Conservation (phyloP, 2,113 vertebrate genomes). For the Boulengeromyrus knoepffleri region DNA sequence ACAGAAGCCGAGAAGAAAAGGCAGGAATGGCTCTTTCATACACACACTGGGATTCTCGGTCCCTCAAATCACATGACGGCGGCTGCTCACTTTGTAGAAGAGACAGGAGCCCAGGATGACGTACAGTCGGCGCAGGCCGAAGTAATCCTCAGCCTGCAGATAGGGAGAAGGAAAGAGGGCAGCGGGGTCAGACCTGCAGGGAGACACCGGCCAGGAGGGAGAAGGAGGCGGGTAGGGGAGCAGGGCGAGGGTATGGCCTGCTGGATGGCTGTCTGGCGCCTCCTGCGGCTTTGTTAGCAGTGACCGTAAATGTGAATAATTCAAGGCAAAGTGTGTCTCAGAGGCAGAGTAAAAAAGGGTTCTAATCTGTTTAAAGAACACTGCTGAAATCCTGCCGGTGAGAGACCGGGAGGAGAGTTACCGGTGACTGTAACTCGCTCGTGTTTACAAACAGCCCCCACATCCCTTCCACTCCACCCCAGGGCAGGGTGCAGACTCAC, state of each 20-base stretch:
- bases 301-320: no score
- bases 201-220: neutral
- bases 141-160: constrained; percentile 85
- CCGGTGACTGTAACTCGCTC: neutral
- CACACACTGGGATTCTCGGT: neutral
- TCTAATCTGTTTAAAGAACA: neutral
- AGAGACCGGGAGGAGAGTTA: neutral
- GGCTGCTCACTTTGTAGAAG: constrained; percentile 83
- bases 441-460: neutral
- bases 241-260: neutral
- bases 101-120: constrained; percentile 84
- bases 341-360: neutral
- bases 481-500: constrained; percentile 51
- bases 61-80: neutral
- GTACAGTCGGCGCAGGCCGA: constrained; percentile 83
- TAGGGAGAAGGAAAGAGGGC: neutral
- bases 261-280: no score
- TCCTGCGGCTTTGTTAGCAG: no score
- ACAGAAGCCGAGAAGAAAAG: neutral
- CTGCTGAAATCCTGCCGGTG: neutral
- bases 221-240: neutral
- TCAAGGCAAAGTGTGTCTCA: no score
- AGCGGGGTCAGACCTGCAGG: neutral
- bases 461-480: neutral
- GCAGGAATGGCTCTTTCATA: neutral